phyloP scores from a whole-genome alignment of 2,113 vertebrate species.

The Pampusana beccarii region DNA sequence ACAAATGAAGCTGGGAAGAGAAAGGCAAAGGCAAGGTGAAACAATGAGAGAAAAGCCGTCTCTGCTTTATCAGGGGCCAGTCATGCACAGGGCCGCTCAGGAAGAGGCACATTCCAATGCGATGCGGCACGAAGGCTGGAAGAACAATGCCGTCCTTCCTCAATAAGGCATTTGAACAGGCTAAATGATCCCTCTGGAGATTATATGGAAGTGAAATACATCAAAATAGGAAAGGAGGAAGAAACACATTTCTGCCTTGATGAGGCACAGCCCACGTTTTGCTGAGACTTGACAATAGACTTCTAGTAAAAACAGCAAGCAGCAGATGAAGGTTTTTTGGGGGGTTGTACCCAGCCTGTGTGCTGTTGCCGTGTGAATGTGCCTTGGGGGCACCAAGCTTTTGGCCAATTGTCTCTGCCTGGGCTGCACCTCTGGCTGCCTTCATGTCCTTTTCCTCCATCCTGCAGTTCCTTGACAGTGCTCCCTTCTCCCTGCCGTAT shows the following conservation, averaged over 20 bases:
- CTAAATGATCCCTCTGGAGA: conserved; percentile 66
- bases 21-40: background rate
- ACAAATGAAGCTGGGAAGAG: conserved; percentile 32
- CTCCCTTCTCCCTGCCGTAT: background rate
- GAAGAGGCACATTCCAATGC: conserved; percentile 50
- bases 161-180: conserved; percentile 53
- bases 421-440: background rate
- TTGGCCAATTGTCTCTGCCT: background rate
- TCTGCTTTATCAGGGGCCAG: conserved; percentile 30
- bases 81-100: background rate
- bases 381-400: background rate
- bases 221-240: conserved; percentile 65
- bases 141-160: conserved; percentile 63
- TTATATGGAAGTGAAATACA: conserved; percentile 64
- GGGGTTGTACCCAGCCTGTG: background rate
- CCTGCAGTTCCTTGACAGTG: background rate
- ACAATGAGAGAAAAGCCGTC: conserved; percentile 33
- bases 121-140: background rate
- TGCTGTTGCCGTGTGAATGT: background rate
- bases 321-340: background rate
- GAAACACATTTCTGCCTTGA: conserved; percentile 64
- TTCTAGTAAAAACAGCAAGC: conserved; percentile 11
- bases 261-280: background rate
- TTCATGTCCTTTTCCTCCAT: background rate
- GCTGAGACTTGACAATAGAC: conserved; percentile 14